Conservation (phyloP, 2,113 vertebrate genomes). For the Rissa tridactyla region DNA sequence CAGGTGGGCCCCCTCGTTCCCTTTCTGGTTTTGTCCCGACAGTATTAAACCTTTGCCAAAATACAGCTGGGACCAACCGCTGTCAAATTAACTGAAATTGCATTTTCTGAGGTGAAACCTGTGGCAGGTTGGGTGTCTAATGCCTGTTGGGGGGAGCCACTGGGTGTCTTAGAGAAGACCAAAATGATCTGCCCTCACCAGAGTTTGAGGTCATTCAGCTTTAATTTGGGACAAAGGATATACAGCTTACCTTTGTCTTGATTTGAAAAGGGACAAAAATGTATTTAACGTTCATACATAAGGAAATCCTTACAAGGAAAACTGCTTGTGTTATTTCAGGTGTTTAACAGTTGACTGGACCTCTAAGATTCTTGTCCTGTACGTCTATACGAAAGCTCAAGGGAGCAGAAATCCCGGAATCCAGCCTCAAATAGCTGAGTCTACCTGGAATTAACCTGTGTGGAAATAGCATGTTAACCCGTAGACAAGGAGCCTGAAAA, state of each 20-base stretch:
- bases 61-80: neutral
- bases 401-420: neutral
- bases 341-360: neutral
- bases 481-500: neutral
- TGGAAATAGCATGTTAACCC: neutral
- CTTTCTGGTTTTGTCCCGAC: neutral
- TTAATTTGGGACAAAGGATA: neutral
- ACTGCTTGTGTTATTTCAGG: neutral
- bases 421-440: neutral
- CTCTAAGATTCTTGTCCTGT: neutral
- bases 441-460: neutral
- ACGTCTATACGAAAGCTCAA: neutral
- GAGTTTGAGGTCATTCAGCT: neutral
- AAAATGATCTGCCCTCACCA: neutral
- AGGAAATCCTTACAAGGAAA: neutral
- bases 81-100: neutral
- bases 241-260: neutral
- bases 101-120: neutral
- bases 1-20: neutral
- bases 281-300: neutral
- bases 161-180: neutral
- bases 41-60: neutral
- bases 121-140: neutral
- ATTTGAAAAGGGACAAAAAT: neutral
- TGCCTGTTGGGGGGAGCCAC: neutral